phyloP scores from a whole-genome alignment of 2,797 vertebrate species.

The Lerista edwardsae region DNA sequence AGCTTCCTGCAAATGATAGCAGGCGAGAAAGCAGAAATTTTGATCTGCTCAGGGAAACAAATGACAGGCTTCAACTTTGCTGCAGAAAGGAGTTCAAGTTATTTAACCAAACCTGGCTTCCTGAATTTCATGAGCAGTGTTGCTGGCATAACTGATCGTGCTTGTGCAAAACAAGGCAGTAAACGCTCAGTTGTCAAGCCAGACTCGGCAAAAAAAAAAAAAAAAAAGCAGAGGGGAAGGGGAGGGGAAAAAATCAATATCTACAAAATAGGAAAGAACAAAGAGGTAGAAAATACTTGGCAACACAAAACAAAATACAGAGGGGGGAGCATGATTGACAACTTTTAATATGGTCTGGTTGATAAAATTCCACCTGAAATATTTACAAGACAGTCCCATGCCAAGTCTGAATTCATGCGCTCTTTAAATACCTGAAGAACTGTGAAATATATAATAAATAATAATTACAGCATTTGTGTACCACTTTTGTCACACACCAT shows the following conservation, averaged over 20 bases:
- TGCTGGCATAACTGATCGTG: conserved; percentile 9
- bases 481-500: too few relatives aligned
- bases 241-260: neutral
- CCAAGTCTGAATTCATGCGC: neutral
- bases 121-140: conserved; percentile 4
- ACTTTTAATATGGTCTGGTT: neutral
- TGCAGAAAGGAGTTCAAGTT: neutral
- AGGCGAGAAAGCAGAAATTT: neutral
- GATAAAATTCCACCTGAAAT: too few relatives aligned
- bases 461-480: too few relatives aligned
- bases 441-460: too few relatives aligned
- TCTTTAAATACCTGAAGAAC: too few relatives aligned
- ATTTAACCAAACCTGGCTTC: neutral
- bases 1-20: neutral
- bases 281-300: conserved; percentile 6
- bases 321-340: too few relatives aligned
- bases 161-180: conserved; percentile 30
- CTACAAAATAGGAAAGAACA: conserved; percentile 23
- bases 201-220: neutral
- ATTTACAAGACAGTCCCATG: neutral
- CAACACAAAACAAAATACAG: neutral
- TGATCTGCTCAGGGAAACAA: neutral
- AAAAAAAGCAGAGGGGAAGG: neutral
- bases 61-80: neutral
- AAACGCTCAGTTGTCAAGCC: conserved; percentile 21